These are phyloP conservation scores for Otocyon megalotis DNA, from an alignment of 2,113 vertebrate genomes.

Conservation along the genomic window DNA sequence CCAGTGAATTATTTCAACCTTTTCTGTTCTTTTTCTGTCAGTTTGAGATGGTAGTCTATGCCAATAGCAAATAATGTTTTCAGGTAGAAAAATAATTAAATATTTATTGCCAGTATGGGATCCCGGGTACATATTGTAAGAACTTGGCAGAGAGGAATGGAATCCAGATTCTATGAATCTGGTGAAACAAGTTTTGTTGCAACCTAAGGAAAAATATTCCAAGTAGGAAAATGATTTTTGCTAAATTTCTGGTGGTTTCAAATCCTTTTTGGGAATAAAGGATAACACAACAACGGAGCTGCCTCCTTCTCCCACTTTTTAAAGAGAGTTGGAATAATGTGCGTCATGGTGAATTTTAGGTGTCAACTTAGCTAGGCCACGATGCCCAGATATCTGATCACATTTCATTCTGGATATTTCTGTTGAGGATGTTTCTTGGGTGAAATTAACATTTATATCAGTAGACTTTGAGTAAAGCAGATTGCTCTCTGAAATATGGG, in stretches of 20 bases:
- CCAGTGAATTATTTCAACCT: neutral
- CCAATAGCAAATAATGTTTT: neutral
- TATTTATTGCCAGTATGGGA: too few relatives aligned
- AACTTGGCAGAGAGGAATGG: neutral
- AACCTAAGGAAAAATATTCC: neutral
- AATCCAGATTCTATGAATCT: neutral
- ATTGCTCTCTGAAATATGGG: neutral
- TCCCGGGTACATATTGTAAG: accelerated
- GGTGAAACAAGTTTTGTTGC: neutral
- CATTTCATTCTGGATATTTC: neutral
- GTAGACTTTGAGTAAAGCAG: too few relatives aligned
- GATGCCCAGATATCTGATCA: neutral
- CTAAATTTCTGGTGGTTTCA: neutral
- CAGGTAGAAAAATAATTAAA: neutral
- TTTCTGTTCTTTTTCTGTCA: neutral
- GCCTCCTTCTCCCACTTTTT: neutral
- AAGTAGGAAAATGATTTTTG: neutral
- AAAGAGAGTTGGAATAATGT: accelerated
- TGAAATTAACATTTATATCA: neutral
- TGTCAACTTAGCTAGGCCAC: accelerated
- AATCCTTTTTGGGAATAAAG: neutral
- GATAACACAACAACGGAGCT: neutral
- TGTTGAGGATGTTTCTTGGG: neutral
- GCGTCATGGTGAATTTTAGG: neutral
- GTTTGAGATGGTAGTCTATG: neutral